Evolutionary conservation across 53 echinoderm and acorn worm genomes (phyloP).

Genomic region (Zoroaster sp.): DNA sequence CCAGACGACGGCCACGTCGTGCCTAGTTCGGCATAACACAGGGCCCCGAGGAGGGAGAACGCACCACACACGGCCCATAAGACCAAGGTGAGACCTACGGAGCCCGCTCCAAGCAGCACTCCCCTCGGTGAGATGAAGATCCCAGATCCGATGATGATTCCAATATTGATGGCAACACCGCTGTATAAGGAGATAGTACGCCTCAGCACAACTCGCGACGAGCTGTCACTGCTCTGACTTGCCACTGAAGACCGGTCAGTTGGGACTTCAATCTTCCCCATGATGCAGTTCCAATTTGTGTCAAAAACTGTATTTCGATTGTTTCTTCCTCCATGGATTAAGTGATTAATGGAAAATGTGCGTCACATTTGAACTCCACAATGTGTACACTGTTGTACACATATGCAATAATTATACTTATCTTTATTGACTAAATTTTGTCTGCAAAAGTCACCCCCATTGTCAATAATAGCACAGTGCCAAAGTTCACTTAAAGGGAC

Average conservation of each 20-base stretch:
- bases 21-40: conserved; percentile 86
- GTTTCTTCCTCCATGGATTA: too few species aligned
- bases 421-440: too few species aligned
- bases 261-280: not conserved
- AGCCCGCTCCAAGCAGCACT: conserved; percentile 76
- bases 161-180: conserved; percentile 85
- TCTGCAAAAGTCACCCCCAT: too few species aligned
- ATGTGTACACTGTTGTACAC: too few species aligned
- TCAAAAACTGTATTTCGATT: too few species aligned
- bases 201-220: conserved; percentile 62
- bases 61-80: conserved; percentile 79
- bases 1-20: conserved; percentile 80
- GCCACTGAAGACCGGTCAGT: not conserved
- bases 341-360: too few species aligned
- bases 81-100: conserved; percentile 78
- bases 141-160: conserved; percentile 90
- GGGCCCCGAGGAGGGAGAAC: conserved; percentile 80
- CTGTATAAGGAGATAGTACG: conserved; percentile 71
- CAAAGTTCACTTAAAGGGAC: not conserved
- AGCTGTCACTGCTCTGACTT: not conserved
- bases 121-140: conserved; percentile 92
- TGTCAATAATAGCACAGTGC: not conserved
- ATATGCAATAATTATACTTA: too few species aligned
- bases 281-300: too few species aligned
- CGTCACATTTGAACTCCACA: too few species aligned